Conservation (phyloP, 2,797 vertebrate genomes). For the Hylomyscus alleni region DNA sequence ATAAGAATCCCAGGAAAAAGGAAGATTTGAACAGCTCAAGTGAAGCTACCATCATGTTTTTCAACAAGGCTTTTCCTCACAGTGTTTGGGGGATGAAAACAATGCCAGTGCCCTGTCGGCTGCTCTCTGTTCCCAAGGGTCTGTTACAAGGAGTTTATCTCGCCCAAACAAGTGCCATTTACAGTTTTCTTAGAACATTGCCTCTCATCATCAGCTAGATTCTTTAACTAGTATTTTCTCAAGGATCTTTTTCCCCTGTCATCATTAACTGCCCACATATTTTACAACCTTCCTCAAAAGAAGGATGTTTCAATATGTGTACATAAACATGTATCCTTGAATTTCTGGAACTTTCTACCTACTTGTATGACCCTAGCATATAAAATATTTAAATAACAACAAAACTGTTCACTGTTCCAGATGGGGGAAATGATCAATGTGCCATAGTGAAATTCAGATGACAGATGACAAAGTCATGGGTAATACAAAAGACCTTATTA, state of each 20-base stretch:
- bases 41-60: background rate
- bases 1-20: background rate
- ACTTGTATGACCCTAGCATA: background rate
- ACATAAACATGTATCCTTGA: background rate
- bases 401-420: background rate
- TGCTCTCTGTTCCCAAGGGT: background rate
- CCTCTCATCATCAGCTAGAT: background rate
- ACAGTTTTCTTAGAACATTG: background rate
- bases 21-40: background rate
- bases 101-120: background rate
- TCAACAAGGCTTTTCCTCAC: background rate
- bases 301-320: background rate
- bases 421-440: background rate
- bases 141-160: background rate
- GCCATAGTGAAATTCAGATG: background rate
- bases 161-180: background rate
- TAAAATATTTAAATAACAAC: slow-evolving; percentile 15
- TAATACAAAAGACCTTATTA: background rate
- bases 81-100: background rate
- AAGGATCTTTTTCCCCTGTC: background rate
- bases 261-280: background rate
- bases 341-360: background rate
- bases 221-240: background rate
- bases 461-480: background rate
- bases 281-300: background rate